Conservation (phyloP, 2,888 invertebrate species). For the Cephus pygmeus region DNA sequence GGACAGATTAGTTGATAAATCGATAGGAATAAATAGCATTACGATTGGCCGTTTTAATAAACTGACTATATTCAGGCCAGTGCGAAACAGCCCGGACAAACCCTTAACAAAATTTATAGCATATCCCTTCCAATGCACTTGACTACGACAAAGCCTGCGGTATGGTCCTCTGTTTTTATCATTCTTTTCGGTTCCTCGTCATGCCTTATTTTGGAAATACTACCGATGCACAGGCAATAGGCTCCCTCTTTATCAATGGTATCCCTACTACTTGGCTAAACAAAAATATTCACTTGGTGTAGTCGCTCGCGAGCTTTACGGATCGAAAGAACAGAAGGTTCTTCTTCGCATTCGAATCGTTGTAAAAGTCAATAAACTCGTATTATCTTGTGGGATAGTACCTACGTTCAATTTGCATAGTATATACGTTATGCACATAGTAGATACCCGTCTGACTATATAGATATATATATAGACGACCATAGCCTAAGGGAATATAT, state of each 20-base stretch:
- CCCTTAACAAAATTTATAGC: not conserved
- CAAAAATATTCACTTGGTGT: not conserved
- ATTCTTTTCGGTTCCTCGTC: slow-evolving; percentile 23
- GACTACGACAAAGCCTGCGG: not conserved
- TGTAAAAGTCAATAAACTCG: not conserved
- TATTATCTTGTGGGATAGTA: not conserved
- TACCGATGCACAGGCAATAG: not conserved
- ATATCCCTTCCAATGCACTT: not conserved
- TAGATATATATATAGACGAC: not conserved
- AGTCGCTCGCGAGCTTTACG: not conserved
- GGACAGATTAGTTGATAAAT: slow-evolving; percentile 41
- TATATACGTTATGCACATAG: not conserved
- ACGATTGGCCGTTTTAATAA: slow-evolving; percentile 38
- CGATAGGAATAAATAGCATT: slow-evolving; percentile 39
- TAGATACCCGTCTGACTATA: not conserved
- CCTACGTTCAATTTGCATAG: not conserved
- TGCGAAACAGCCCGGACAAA: not conserved
- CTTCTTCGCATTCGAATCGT: not conserved
- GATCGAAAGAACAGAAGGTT: not conserved
- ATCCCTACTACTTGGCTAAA: not conserved
- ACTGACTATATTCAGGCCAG: slow-evolving; percentile 31
- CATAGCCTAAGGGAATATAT: not conserved
- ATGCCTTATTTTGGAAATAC: not conserved
- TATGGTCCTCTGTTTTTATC: slow-evolving; percentile 24
- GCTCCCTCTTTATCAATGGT: not conserved